Base-by-base conservation (phyloP, 2,797 vertebrate species). In the Lutjanus campechanus region DNA sequence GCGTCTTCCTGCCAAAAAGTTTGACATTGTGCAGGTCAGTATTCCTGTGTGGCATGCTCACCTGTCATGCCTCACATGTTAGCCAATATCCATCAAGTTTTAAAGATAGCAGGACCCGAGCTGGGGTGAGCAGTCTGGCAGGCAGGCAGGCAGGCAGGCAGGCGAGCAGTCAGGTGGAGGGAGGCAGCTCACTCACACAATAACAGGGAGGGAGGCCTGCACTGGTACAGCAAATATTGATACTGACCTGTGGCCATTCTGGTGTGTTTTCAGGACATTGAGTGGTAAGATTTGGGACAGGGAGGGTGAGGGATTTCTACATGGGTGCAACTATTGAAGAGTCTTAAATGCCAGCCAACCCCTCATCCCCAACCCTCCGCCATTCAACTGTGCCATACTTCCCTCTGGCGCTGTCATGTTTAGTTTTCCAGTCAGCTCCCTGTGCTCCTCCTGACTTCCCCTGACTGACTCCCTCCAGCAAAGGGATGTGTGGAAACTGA, bases 351-450 rank as follows among this genome's bases (percentile, higher is more conserved):
- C 63, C 66, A 46, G 19, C 62, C 65, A 68, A 66, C 16, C 19
- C 50, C 65, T 71, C 46, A 72, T 11, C 49, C 25, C n/a, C 5
- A 0, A 50, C 15, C 54, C 63, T 43, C 58, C 69, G 54, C 36
- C 55, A 80, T 79, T 73, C 59, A 78, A 67, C 51, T 46, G 73
- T 77, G 58, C 79, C 79, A 54, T 77, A 67, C 62, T 69, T 86
- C 85, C 66, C 72, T 85, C 78, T 69, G 63, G 75, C 22, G 1
- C 69, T 73, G 87, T 88, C 76, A 79, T 89, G 84, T 94, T 94
- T 93, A 78, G 84, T 90, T 94, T 95, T 93, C 92, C 93, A 91
- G 40, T 88, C 71, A 22, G 61, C 70, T 85, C 73, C 81, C 17
- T 2, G 5, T 40, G 51, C 69, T 69, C 82, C 69, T 80, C 84